Conservation (phyloP, 2,113 vertebrate species). For the Calonectris borealis region DNA sequence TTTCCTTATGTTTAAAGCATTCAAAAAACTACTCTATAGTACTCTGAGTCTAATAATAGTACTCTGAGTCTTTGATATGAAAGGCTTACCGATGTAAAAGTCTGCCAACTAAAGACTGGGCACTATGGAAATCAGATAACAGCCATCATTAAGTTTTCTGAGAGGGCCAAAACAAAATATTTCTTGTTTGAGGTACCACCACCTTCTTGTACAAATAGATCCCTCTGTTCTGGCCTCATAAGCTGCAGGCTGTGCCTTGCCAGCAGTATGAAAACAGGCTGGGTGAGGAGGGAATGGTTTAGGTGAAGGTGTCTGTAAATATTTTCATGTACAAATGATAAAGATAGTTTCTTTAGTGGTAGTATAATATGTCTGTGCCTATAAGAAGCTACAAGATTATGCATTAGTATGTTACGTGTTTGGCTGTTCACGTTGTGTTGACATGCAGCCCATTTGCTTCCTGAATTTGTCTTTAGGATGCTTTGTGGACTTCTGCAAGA, state of each 20-base stretch:
- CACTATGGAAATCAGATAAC: not conserved
- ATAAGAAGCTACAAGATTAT: not conserved
- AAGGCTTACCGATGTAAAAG: not conserved
- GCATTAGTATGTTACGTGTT: rapidly evolving
- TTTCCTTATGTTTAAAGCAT: not conserved
- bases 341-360: not conserved
- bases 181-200: not conserved
- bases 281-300: not conserved
- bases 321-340: not conserved
- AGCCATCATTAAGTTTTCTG: not conserved
- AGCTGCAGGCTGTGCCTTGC: not conserved
- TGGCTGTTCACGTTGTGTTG: not conserved
- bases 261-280: not conserved
- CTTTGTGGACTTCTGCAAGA: not conserved
- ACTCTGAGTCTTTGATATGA: not conserved
- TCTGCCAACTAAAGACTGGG: not conserved
- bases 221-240: not conserved
- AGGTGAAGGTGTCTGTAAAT: not conserved
- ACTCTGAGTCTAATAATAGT: not conserved
- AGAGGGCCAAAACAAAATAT: not conserved
- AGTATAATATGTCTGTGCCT: not conserved
- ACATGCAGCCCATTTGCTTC: not conserved
- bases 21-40: not conserved
- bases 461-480: not conserved
- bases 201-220: not conserved